phyloP scores from a whole-genome alignment of 2,113 vertebrate species.

The Coptodon bakossiorum region DNA sequence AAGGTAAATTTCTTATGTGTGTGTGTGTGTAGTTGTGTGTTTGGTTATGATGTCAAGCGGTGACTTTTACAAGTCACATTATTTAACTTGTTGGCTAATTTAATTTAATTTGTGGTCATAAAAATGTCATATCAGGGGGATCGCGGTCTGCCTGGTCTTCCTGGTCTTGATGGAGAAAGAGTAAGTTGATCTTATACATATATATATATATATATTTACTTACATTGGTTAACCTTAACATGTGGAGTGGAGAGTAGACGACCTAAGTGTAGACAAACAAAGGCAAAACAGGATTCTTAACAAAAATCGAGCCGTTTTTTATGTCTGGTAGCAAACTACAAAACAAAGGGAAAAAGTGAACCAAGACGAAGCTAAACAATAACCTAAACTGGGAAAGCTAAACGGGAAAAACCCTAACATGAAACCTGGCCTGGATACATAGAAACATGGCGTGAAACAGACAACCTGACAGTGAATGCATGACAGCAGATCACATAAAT shows the following conservation, averaged over 20 bases:
- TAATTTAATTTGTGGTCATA: background rate
- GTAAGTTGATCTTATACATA: conserved; percentile 61
- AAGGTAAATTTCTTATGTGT: conserved; percentile 74
- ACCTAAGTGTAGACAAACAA: background rate
- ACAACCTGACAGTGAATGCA: background rate
- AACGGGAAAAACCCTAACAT: background rate
- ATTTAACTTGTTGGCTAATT: background rate
- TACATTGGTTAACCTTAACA: background rate
- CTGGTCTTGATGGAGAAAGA: conserved; percentile 90
- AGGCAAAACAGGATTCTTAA: accelerated
- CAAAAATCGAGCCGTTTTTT: background rate
- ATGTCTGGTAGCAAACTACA: background rate
- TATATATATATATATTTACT: background rate
- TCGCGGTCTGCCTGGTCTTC: conserved; percentile 82
- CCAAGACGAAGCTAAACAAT: background rate
- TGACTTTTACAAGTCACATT: background rate
- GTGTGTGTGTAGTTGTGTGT: background rate
- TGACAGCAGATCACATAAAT: background rate
- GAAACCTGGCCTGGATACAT: background rate
- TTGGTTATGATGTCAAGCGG: background rate
- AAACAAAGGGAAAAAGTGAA: background rate
- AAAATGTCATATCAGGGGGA: conserved; percentile 77
- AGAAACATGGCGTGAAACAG: background rate
- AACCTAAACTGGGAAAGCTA: background rate
- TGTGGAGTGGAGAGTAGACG: background rate